phyloP scores from a whole-genome alignment of 1,140 invertebrate species.

The Cotesia glomerata region DNA sequence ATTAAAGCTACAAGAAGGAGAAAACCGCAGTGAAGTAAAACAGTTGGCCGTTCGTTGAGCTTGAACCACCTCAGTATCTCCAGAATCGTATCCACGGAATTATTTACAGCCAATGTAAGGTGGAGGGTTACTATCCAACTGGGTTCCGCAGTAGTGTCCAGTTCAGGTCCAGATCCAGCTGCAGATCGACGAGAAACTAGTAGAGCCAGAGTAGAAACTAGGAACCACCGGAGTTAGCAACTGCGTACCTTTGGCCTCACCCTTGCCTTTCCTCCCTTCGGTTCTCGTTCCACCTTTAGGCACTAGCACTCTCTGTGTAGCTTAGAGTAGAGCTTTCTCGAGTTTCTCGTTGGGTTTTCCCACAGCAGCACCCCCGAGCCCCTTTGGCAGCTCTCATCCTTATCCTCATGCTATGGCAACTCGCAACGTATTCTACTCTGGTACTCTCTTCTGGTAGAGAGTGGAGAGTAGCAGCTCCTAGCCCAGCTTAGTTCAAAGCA shows the following conservation, averaged over 20 bases:
- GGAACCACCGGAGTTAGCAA: not conserved
- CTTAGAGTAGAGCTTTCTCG: not conserved
- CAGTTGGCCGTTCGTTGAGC: too few relatives aligned
- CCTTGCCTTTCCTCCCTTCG: not conserved
- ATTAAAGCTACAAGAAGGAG: too few relatives aligned
- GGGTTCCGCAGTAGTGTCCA: too few relatives aligned
- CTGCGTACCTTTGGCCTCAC: not conserved
- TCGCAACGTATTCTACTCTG: slow-evolving; percentile 8
- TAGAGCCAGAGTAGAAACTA: not conserved
- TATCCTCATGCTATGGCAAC: too few relatives aligned
- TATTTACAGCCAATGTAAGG: slow-evolving; percentile 46
- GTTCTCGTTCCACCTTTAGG: not conserved
- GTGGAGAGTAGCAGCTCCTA: slow-evolving; percentile 22
- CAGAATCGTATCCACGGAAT: slow-evolving; percentile 40
- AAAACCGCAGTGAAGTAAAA: too few relatives aligned
- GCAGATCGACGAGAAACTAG: not conserved
- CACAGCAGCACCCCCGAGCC: slow-evolving; percentile 29
- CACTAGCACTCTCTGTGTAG: not conserved
- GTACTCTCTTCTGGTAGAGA: not conserved
- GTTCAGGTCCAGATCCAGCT: slow-evolving; percentile 34
- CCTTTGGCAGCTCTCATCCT: slow-evolving; percentile 33
- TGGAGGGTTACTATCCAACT: slow-evolving; percentile 28
- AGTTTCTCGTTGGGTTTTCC: slow-evolving; percentile 25
- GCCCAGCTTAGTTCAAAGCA: slow-evolving; percentile 45
- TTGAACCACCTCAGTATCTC: slow-evolving; percentile 6